Evolutionary conservation across 2,888 invertebrate species (phyloP), one percentile per base, ranked within the genome.

Genomic region (Torymus texanus): DNA sequence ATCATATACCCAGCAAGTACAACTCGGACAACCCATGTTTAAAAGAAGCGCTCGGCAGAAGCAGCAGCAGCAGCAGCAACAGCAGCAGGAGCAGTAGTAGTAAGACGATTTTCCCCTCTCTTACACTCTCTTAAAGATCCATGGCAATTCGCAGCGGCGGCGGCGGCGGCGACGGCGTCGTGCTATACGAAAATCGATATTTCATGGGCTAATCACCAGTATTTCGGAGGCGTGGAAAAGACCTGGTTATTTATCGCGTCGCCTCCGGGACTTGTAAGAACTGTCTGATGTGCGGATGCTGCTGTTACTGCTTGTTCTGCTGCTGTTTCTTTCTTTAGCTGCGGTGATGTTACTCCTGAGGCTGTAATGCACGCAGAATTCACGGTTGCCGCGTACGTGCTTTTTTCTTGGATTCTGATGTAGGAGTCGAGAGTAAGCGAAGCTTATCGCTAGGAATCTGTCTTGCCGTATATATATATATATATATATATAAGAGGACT

Each of bases 191-290:
- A 90, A 89, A 89, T 88, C 90, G 89, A 90, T 90, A 90, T 90
- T 90, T 90, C 89, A 90, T 87, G 85, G 29, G 87, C 88, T 90
- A 89, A 90, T 90, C 90, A 90, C 90, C 89, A 88, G 87, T 86
- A 90, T 90, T 90, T 90, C 88, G 89, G 88, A 90, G 90, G 90
- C 90, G 90, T 90, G 89, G 90, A 90, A 89, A 90, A 89, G 89
- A 86, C 87, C 66, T 86, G 87, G 88, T 90, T 89, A 90, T 89
- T 90, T 89, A 90, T 90, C 88, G 85, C 84, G 88, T 90, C 88
- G 88, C 89, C 88, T 3, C 82, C 85, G 83, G 87, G 89, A 86
- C 83, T 84, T 84, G 78, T 75, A 21, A 58, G 62, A 63, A 66
- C 67, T 16, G 70, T 2, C 21, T 21, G 21, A 21, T 21, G 21